Percentiles rank a stretch among this genome's conserved stretches.
Conservation (phyloP, 2,797 vertebrate genomes). For the Lacerta agilis region DNA sequence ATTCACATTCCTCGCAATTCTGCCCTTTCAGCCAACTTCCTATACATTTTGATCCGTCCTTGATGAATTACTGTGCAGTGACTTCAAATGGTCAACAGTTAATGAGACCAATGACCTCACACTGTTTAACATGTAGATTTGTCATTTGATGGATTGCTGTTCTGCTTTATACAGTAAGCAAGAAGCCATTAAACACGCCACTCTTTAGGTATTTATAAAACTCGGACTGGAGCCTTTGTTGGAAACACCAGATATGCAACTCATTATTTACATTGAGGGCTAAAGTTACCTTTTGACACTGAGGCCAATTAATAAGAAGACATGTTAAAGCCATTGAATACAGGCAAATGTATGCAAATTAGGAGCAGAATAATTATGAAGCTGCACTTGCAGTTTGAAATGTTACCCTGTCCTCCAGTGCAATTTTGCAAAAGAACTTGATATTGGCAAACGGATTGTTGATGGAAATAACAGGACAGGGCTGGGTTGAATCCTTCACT, state of each 20-base stretch:
- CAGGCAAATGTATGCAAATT: conserved; percentile 7
- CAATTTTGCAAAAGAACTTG: not conserved
- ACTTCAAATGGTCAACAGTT: conserved; percentile 30
- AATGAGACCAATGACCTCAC: conserved; percentile 39
- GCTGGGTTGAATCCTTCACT: not conserved
- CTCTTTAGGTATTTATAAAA: conserved; percentile 20
- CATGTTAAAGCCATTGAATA: not conserved
- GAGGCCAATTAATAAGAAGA: not conserved
- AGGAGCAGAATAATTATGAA: not conserved
- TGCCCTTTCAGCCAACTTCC: conserved; percentile 2
- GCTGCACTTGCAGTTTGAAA: not conserved
- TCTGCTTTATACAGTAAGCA: conserved; percentile 12
- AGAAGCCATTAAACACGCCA: conserved; percentile 21
- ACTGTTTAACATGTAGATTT: conserved; percentile 33
- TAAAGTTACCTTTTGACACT: conserved; percentile 12
- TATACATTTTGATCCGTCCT: conserved; percentile 1
- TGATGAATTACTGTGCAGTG: conserved; percentile 29
- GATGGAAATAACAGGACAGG: not conserved
- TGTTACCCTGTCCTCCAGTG: not conserved
- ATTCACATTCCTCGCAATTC: not conserved
- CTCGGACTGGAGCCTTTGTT: not conserved
- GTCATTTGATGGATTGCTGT: conserved; percentile 28
- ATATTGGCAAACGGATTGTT: not conserved
- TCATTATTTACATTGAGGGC: not conserved
- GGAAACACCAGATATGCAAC: conserved; percentile 2